Evolutionary conservation across 2,888 invertebrate genomes (phyloP), one percentile per base, ranked within the genome.

Genomic region (Rhamphomyia laevipes): DNA sequence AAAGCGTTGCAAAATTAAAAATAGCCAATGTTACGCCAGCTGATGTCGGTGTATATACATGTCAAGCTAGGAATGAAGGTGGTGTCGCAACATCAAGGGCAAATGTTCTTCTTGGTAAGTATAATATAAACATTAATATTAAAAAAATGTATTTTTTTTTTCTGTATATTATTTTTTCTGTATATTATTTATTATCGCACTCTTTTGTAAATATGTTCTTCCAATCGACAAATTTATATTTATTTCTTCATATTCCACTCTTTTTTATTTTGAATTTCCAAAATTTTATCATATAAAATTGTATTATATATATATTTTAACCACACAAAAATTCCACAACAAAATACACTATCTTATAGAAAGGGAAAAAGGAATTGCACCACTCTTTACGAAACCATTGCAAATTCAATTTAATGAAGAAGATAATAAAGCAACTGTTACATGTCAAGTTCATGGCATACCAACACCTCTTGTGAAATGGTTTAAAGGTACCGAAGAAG

Each of bases 11-110:
- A 15, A 78, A 82, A 31, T 68, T 89, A 51, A 82, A 82, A 66
- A 82, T 89, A 57, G 71, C 75, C 11, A 76, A 77, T 57, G 80
- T 83, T 3, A 76, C 76, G 53, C 77, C 79, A 43, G 78, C 81
- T 59, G 87, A 90, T 68, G 79, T 82, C 48, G 89, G 83, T 21
- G 76, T 82, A 56, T 86, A 86, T 65, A 81, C 84, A 6, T 86
- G 85, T 63, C 77, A 78, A 63, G 84, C 84, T 18, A 77, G 77
- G 50, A 87, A 88, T 64, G 74, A 80, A 51, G 81, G 81, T 52
- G 89, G 89, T 48, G 80, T 82, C 49, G 84, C 86, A n/a, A 82
- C 81, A 23, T 82, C 82, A 42, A 80, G 83, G 47, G 81, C 84
- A 45, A 84, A 84, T 57, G 75, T 83, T 55, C 77, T 82, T 63